Base-by-base conservation (phyloP, 1,140 invertebrate species). In the Papilio polytes region DNA sequence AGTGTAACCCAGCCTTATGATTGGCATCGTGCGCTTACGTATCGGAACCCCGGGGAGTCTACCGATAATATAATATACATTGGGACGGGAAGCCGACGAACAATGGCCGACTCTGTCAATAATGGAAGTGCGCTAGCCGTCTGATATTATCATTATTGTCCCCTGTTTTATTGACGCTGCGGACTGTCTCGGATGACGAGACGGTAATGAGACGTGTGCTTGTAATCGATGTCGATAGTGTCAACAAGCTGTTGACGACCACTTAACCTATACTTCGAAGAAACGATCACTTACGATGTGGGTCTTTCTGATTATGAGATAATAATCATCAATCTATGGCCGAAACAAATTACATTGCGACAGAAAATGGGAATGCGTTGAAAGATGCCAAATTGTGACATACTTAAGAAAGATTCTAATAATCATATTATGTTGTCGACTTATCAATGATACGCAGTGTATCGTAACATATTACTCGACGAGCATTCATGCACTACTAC, bases 21-120 rank as follows among this genome's bases (percentile, higher is more conserved):
- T 44, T 74, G 36, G 72, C 72, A 46, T 41, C 72, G 22, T 74
- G 72, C 72, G 70, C 44, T 22, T 51, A 53, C 74, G 74, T 76
- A 76, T 76, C 74, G 70, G 51, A 51, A 80, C 84, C 82, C 77
- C 63, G 9, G 81, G 22, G 82, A 80, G 44, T 73, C 74, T 46
- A 7, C 74, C 79, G 74, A 80, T 78, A 81, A 81, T 81, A 81
- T 81, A 81, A 80, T 70, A 80, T 70, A 76, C 78, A 81, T 80
- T 80, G 78, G 63, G 78, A 31, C 44, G 80, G 77, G 80, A 80
- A 66, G 80, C 51, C 76, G 73, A 44, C 46, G 73, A 80, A 82
- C 81, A 82, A 82, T 82, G 26, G 79, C 59, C 63, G 73, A 74
- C 46, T 53, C 74, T 20, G 72, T 82, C 81, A 77, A 83, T 81